These are phyloP conservation scores for Sylvicola cinctus DNA, from an alignment of 2,888 invertebrate genomes.

Conservation along the genomic window DNA sequence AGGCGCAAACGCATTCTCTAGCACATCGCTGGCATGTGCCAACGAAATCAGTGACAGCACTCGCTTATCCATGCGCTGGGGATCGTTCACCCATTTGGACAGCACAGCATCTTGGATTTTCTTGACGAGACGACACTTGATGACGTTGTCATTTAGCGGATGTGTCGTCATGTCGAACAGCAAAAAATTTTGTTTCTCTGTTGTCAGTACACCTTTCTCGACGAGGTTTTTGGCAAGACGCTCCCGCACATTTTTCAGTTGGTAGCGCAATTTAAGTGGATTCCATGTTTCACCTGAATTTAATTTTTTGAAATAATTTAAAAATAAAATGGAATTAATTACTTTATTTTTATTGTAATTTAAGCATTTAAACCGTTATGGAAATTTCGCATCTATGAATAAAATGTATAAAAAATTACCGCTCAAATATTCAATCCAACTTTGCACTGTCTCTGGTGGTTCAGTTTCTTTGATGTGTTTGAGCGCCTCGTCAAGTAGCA, in stretches of 20 bases:
- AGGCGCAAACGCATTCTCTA: constrained; percentile 98
- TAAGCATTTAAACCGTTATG: constrained; percentile 1
- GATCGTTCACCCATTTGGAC: constrained; percentile 90
- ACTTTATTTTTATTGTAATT: neutral
- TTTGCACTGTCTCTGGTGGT: constrained; percentile 91
- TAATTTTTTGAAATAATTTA: constrained; percentile 21
- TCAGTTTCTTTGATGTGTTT: constrained; percentile 98
- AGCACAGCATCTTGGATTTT: constrained; percentile 97
- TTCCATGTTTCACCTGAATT: constrained; percentile 96
- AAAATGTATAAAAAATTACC: constrained; percentile 55
- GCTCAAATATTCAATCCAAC: constrained; percentile 99
- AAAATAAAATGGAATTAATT: neutral
- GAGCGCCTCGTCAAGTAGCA: constrained; percentile 80
- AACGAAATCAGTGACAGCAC: constrained; percentile 83
- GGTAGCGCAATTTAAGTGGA: constrained; percentile 92
- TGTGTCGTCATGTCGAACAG: constrained; percentile 99
- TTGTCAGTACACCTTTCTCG: constrained; percentile 96
- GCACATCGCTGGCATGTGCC: constrained; percentile 94
- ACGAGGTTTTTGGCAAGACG: constrained; percentile 97
- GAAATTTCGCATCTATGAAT: constrained; percentile 1
- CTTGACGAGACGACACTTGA: constrained; percentile 91
- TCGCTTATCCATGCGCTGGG: constrained; percentile 91
- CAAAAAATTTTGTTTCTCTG: constrained; percentile 98
- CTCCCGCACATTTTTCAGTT: constrained; percentile 96
- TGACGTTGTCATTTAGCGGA: constrained; percentile 85